These are phyloP conservation scores for Prinia subflava DNA, from an alignment of 2,113 vertebrate genomes.

Conservation along the genomic window DNA sequence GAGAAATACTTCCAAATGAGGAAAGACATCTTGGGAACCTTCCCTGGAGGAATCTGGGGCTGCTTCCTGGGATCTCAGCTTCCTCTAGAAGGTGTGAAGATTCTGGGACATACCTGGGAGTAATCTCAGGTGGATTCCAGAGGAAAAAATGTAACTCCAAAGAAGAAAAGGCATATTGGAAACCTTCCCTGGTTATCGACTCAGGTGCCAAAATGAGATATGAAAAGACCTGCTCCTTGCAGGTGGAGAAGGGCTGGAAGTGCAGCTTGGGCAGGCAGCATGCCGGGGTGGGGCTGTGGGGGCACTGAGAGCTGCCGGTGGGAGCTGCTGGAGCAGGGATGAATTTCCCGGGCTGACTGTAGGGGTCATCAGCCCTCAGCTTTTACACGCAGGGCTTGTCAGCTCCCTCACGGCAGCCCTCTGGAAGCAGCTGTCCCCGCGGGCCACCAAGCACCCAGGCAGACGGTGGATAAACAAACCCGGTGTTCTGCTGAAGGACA, in stretches of 20 bases:
- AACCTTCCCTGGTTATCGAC: neutral
- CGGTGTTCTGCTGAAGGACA: neutral
- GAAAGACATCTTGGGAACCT: neutral
- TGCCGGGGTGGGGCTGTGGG: rapidly evolving
- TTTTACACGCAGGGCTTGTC: neutral
- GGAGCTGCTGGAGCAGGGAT: neutral
- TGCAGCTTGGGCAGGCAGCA: rapidly evolving
- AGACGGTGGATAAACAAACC: neutral
- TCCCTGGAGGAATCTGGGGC: neutral
- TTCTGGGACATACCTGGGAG: neutral
- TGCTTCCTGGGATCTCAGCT: neutral
- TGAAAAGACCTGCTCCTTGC: neutral
- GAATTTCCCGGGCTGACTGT: constrained; percentile 21
- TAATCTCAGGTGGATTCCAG: neutral
- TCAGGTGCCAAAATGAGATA: neutral
- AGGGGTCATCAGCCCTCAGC: constrained; percentile 55
- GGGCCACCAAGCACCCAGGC: neutral
- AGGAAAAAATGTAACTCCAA: neutral
- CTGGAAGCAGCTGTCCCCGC: neutral
- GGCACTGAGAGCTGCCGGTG: rapidly evolving
- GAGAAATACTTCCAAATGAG: neutral
- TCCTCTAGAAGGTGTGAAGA: neutral
- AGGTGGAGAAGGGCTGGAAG: neutral
- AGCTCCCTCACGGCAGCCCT: neutral
- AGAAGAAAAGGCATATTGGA: neutral